A percentile compares a stretch with the other conserved stretches of the same genome.
These are phyloP conservation scores for Amblyjoppa proteus DNA, from an alignment of 2,888 invertebrate species.

Conservation along the genomic window DNA sequence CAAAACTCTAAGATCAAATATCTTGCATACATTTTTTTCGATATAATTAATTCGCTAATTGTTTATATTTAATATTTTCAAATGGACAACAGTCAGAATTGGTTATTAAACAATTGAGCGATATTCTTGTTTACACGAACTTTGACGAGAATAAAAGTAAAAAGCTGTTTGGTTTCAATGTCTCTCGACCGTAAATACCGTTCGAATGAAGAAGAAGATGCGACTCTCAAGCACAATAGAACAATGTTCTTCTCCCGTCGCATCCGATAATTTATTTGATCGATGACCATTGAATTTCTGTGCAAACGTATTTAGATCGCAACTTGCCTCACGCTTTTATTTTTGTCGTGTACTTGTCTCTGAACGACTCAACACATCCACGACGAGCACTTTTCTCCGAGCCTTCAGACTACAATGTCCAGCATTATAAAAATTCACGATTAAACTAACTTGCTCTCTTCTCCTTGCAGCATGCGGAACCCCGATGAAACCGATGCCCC, in stretches of 20 bases:
- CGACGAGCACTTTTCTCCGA: conserved; percentile 55
- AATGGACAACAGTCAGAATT: no score
- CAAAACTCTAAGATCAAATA: background rate
- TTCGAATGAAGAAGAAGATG: background rate
- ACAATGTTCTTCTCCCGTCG: background rate
- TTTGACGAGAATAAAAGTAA: no score
- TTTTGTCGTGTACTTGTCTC: background rate
- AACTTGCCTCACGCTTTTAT: background rate
- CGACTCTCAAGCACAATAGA: background rate
- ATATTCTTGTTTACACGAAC: background rate
- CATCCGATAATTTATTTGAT: background rate
- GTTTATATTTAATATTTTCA: background rate
- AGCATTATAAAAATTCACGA: background rate
- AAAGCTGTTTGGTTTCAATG: background rate
- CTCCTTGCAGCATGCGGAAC: conserved; percentile 86
- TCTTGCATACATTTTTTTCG: background rate
- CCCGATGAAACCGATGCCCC: conserved; percentile 91
- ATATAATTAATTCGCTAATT: background rate
- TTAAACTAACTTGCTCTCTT: conserved; percentile 53
- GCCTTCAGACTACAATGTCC: conserved; percentile 67
- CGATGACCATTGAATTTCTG: background rate
- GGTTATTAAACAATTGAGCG: no score
- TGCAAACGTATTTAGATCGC: conserved; percentile 11
- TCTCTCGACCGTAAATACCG: background rate
- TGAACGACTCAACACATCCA: background rate